Evolutionary conservation across 2,797 vertebrate species (phyloP).

Genomic region (Gymnoscopelus microlampas): DNA sequence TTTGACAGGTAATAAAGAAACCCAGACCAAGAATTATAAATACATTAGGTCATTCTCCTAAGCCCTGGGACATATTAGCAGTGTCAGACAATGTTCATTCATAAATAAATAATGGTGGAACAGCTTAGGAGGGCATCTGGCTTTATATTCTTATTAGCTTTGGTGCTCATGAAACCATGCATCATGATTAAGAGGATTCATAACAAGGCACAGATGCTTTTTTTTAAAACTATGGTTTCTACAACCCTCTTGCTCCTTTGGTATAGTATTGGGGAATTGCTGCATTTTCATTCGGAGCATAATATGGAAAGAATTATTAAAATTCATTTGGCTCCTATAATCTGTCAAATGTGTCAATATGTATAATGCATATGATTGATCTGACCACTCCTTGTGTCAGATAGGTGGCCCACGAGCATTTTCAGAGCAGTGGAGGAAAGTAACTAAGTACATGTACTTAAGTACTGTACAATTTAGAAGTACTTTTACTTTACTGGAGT

Average conservation of each 20-base stretch:
- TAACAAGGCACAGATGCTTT: slow-evolving; percentile 33
- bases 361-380: too few species aligned
- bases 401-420: too few species aligned
- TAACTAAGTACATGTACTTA: too few species aligned
- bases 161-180: slow-evolving; percentile 63
- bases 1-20: slow-evolving; percentile 74
- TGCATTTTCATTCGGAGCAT: neutral
- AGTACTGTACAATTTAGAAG: too few species aligned
- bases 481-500: too few species aligned
- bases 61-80: slow-evolving; percentile 71
- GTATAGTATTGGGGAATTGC: neutral
- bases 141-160: slow-evolving; percentile 67
- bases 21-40: slow-evolving; percentile 62
- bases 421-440: too few species aligned
- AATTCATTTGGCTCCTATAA: too few species aligned
- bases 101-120: slow-evolving; percentile 79
- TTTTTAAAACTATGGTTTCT: slow-evolving; percentile 54
- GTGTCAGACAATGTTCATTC: slow-evolving; percentile 71
- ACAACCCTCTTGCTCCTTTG: slow-evolving; percentile 38
- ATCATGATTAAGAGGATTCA: slow-evolving; percentile 75
- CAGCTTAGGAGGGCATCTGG: slow-evolving; percentile 75
- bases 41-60: slow-evolving; percentile 66
- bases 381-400: too few species aligned
- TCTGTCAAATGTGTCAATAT: too few species aligned
- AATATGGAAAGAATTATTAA: neutral